These are phyloP conservation scores for Drosophila seguyi DNA, from an alignment of 1,140 invertebrate species.

Conservation along the genomic window DNA sequence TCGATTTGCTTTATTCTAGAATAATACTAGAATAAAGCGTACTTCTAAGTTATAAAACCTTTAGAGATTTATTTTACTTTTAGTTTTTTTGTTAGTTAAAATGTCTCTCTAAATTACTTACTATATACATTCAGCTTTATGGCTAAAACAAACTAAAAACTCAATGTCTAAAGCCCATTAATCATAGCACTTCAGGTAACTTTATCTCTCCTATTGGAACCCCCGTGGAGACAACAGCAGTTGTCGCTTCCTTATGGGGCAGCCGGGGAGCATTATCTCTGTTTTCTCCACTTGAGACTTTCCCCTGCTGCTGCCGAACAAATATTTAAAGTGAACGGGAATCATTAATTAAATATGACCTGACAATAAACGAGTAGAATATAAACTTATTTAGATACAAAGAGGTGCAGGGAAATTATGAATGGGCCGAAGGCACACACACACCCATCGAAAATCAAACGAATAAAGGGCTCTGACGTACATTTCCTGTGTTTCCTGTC, in stretches of 20 bases:
- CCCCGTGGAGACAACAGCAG: neutral
- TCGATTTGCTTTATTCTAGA: neutral
- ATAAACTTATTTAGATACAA: conserved; percentile 12
- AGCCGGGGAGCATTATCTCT: conserved; percentile 10
- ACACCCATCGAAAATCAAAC: conserved; percentile 7
- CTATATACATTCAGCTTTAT: neutral
- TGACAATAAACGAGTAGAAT: conserved; percentile 67
- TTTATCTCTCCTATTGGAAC: conserved; percentile 3
- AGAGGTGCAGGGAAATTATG: conserved; percentile 16
- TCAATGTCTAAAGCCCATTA: neutral
- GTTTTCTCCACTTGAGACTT: conserved; percentile 15
- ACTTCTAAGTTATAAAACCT: neutral
- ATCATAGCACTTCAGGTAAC: conserved; percentile 14
- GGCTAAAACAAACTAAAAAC: neutral
- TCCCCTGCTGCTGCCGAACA: conserved; percentile 14
- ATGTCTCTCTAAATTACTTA: neutral
- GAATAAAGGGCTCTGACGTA: conserved; percentile 15
- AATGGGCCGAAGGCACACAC: conserved; percentile 17
- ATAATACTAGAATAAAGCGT: neutral
- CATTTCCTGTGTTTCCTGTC: conserved; percentile 44
- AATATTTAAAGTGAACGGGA: conserved; percentile 46
- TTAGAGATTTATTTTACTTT: neutral
- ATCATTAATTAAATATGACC: conserved; percentile 78
- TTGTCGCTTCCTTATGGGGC: conserved; percentile 36
- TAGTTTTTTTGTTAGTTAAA: neutral